phyloP scores from a whole-genome alignment of 2,888 invertebrate species.

The Hirtodrosophila confusa region DNA sequence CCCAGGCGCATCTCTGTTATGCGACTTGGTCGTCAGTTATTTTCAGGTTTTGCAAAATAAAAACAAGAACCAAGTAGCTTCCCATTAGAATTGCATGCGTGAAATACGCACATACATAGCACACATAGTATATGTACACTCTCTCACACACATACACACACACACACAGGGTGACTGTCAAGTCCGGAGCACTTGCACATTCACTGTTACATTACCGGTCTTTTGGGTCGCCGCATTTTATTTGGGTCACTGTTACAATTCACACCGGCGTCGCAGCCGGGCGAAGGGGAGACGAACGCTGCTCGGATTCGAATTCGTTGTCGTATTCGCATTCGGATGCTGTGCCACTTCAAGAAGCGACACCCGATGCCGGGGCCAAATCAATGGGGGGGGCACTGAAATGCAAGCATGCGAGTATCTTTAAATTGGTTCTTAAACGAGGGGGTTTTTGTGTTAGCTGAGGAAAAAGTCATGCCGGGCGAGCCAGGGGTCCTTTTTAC shows the following conservation, averaged over 20 bases:
- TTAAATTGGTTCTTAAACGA: not conserved
- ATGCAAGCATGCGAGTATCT: slow-evolving; percentile 30
- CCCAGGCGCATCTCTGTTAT: slow-evolving; percentile 25
- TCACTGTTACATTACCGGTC: slow-evolving; percentile 80
- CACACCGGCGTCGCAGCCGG: slow-evolving; percentile 28
- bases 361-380: slow-evolving; percentile 22
- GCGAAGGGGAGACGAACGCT: slow-evolving; percentile 18
- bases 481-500: no score
- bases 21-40: slow-evolving; percentile 10
- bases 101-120: slow-evolving; percentile 30
- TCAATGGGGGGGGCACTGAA: slow-evolving; percentile 15
- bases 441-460: no score
- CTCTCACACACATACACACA: slow-evolving; percentile 9
- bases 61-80: slow-evolving; percentile 41
- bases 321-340: slow-evolving; percentile 26
- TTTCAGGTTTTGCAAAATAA: slow-evolving; percentile 63
- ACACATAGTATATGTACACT: slow-evolving; percentile 5
- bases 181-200: slow-evolving; percentile 63
- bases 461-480: no score
- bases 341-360: slow-evolving; percentile 48
- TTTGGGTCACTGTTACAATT: slow-evolving; percentile 81
- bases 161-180: slow-evolving; percentile 34
- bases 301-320: slow-evolving; percentile 8
- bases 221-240: slow-evolving; percentile 75
- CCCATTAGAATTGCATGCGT: slow-evolving; percentile 72